A percentile compares a stretch with the other conserved stretches of the same genome.
These are phyloP conservation scores for Phlogophora meticulosa DNA, from an alignment of 2,888 invertebrate species.

Conservation along the genomic window DNA sequence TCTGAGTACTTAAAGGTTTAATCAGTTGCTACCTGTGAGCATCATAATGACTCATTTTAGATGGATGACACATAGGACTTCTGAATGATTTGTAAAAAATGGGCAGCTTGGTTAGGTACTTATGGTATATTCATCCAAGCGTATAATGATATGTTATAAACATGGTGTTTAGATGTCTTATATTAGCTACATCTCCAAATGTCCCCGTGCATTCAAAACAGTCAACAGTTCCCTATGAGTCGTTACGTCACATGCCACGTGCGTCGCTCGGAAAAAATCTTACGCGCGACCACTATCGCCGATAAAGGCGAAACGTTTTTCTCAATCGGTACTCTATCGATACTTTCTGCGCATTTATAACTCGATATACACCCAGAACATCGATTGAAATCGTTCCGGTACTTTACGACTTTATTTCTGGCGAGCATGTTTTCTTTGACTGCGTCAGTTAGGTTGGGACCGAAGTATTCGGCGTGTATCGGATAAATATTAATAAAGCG, in stretches of 20 bases:
- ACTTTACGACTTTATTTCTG: conserved; percentile 91
- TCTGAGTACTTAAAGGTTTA: conserved; percentile 10
- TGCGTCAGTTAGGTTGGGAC: conserved; percentile 89
- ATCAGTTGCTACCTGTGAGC: conserved; percentile 6
- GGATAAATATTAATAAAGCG: conserved; percentile 91
- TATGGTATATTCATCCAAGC: no score
- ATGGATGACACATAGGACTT: conserved; percentile 27
- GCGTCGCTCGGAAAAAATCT: conserved; percentile 67
- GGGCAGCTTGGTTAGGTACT: no score
- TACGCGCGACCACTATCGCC: conserved; percentile 70
- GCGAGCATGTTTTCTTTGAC: conserved; percentile 89
- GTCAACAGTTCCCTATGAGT: conserved; percentile 41
- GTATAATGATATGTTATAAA: no score
- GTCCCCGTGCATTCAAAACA: conserved; percentile 5
- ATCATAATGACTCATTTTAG: conserved; percentile 26
- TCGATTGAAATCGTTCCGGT: conserved; percentile 89
- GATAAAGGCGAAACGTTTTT: conserved; percentile 75
- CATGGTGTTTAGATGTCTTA: background rate
- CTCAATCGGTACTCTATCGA: conserved; percentile 80
- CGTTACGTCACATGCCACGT: conserved; percentile 71
- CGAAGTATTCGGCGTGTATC: conserved; percentile 86
- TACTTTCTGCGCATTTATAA: conserved; percentile 86
- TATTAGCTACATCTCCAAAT: conserved; percentile 9
- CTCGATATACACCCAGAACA: conserved; percentile 85
- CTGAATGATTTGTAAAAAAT: conserved; percentile 16